Base-by-base conservation (phyloP, 1,140 invertebrate species). In the Mizuhopecten yessoensis region DNA sequence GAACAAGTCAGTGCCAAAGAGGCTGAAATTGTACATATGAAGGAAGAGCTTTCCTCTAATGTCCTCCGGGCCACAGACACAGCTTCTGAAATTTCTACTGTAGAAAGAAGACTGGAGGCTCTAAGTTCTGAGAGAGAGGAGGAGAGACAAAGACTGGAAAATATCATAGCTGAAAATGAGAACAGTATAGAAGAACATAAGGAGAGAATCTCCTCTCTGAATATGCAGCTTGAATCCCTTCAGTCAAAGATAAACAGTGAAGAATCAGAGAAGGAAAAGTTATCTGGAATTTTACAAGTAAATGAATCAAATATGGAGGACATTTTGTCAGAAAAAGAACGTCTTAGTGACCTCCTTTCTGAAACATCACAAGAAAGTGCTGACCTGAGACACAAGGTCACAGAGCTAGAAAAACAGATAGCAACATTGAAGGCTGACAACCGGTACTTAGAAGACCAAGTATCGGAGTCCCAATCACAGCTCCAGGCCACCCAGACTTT, bases 401-500 rank as follows among this genome's bases (percentile, higher is more conserved):
- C 49, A 45, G 88, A 90, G 5, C 39, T 87, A 7, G 75, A 23
- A 34, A 34, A 33, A 23, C 88, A 92, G 34, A 57, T 89, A 34
- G 15, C 13, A 34, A 45, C 23, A 49, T 33, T 89, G 9, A 89
- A 91, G 34, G 34, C 29, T 0, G 92, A 92, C n/a, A 91, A 86
- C 33, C 75, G 17, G 34, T 34, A 10, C 33, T 34, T 93, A 75
- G 91, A 92, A 86, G 86, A 88, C 0, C 90, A 92, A 34, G 86
- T 93, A 7, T 42, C 45, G 45, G 91, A 89, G 34, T 91, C 92
- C 34, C 88, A 93, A 49, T 87, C 92, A 10, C 86, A 91, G 86
- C 36, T 93, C 0, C 88, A 90, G 86, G 87, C 89, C 86, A 92
- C 92, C 33, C 92, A 93, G 34, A 91, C 89, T 13, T 88, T 92